Evolutionary conservation across 2,113 vertebrate genomes (phyloP), one percentile per base, ranked within the genome.

Genomic region (Aphelocoma coerulescens): DNA sequence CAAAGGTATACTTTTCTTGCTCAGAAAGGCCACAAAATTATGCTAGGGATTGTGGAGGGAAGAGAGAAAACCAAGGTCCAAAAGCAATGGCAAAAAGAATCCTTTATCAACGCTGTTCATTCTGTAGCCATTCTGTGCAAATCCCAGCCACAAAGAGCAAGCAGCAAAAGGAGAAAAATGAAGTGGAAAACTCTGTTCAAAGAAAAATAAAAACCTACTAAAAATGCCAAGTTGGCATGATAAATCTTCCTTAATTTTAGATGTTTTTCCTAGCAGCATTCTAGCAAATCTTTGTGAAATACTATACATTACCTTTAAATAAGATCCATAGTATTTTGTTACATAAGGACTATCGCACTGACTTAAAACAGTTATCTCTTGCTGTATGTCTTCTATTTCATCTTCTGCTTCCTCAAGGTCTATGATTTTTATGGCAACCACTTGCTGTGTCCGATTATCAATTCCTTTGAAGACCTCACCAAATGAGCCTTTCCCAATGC

Each of bases 391-490:
- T 96, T 99, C 99, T 91, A 99, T 99, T 98, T 99, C 99, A 94
- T 99, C 99, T 97, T 99, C 99, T 0, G 99, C 99, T 98, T 99
- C 99, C 97, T 99, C 99, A 22, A 99, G 98, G 92, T 99, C 99
- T 71, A 99, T 99, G 85, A 99, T 99, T 98, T 99, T 99, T 67
- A 99, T 99, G 97, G 99, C 99, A 59, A 99, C 99, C 14, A 99
- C 99, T 79, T 98, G 98, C 96, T 99, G 98, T 10, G 98, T 98
- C 77, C 98, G 98, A 89, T 99, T 99, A 96, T 99, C 99, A 74
- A 99, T 99, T 62, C 99, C 99, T 98, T 99, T 99, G 77, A 99
- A 99, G 84, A 99, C 99, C 97, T 99, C 99, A 79, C 99, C 99
- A 89, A 99, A 99, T 27, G 99, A 99, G 62, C 99, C 99, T 91